Percentiles rank a stretch among this genome's conserved stretches.
These are phyloP conservation scores for Takifugu flavidus DNA, from an alignment of 2,113 vertebrate genomes.

Conservation along the genomic window DNA sequence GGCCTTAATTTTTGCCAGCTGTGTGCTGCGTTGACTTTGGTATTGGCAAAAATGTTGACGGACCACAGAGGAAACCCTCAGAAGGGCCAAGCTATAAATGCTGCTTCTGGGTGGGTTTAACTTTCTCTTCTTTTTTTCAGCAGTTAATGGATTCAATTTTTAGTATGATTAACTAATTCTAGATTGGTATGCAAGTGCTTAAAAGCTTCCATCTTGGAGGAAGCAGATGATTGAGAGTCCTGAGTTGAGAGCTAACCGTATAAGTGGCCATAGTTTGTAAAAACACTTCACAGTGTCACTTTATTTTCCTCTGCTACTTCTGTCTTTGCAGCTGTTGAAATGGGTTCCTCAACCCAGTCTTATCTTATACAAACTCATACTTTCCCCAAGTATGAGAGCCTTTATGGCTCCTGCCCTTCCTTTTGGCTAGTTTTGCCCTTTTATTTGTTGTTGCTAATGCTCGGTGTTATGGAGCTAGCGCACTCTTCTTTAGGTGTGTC, in stretches of 20 bases:
- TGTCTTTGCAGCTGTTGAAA: conserved; percentile 9
- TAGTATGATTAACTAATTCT: conserved; percentile 40
- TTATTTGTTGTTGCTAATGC: background rate
- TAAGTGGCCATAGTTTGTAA: conserved; percentile 42
- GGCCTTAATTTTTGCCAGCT: conserved; percentile 75
- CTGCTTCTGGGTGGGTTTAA: conserved; percentile 59
- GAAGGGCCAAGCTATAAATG: conserved; percentile 39
- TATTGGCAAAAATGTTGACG: conserved; percentile 70
- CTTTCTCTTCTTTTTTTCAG: conserved; percentile 27
- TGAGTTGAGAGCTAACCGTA: conserved; percentile 16
- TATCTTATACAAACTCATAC: too few species aligned
- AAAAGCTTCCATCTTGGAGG: conserved; percentile 29
- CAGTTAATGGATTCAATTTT: conserved; percentile 41
- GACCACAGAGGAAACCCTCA: conserved; percentile 60
- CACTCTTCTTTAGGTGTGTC: background rate
- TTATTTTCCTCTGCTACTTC: conserved; percentile 6
- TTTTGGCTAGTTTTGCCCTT: background rate
- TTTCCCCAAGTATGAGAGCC: too few species aligned
- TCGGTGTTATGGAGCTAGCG: background rate
- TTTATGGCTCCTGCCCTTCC: background rate
- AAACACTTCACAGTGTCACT: conserved; percentile 28
- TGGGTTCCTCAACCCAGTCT: too few species aligned
- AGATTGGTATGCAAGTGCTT: conserved; percentile 19
- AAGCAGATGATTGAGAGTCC: conserved; percentile 22
- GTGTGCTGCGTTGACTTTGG: conserved; percentile 62